These are phyloP conservation scores for Brienomyrus brachyistius DNA, from an alignment of 2,113 vertebrate genomes.

Conservation along the genomic window DNA sequence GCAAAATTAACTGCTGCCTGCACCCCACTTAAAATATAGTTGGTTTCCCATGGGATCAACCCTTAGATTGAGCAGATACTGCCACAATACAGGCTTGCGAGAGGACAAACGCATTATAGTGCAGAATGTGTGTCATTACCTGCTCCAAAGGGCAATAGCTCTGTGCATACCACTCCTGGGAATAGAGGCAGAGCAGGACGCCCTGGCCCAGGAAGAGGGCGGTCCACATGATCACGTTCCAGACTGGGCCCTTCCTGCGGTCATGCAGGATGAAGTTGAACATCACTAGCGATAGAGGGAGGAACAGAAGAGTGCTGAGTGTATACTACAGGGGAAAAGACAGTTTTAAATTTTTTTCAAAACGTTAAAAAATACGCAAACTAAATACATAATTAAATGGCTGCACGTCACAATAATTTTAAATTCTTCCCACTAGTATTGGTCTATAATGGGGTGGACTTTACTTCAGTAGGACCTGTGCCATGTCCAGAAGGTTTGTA, in stretches of 20 bases:
- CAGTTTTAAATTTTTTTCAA: neutral
- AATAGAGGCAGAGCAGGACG: slow-evolving; percentile 85
- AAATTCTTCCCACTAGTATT: neutral
- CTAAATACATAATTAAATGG: neutral
- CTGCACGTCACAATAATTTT: neutral
- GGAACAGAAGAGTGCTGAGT: slow-evolving; percentile 7
- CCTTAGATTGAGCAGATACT: neutral
- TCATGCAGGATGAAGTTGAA: slow-evolving; percentile 94
- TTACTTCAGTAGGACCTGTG: neutral
- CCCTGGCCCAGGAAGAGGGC: slow-evolving; percentile 85
- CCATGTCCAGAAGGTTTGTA: neutral
- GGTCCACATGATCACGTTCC: slow-evolving; percentile 94
- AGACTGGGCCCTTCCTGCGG: slow-evolving; percentile 81
- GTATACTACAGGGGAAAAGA: neutral
- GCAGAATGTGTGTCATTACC: slow-evolving; percentile 55
- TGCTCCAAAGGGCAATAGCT: slow-evolving; percentile 77
- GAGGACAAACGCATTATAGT: neutral
- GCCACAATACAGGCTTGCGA: neutral
- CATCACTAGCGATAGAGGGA: slow-evolving; percentile 63
- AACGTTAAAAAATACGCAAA: neutral
- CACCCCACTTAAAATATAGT: neutral
- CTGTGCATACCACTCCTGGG: slow-evolving; percentile 93
- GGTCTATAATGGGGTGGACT: neutral
- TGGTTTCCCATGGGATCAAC: neutral
- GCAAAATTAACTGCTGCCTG: neutral